phyloP scores from a whole-genome alignment of 1,140 invertebrate genomes.

The Scaptomyza pallida region DNA sequence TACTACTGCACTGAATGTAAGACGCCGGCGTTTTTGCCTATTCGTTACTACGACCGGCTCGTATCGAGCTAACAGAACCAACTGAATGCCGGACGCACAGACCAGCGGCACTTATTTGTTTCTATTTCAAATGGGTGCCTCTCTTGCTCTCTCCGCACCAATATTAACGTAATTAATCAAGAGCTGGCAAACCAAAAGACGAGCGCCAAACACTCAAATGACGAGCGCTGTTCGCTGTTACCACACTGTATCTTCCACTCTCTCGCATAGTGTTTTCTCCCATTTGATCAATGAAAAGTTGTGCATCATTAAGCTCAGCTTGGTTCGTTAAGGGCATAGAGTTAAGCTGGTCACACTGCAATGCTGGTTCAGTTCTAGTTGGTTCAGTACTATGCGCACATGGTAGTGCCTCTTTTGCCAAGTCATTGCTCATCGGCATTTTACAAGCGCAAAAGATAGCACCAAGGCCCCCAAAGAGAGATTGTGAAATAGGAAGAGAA shows the following conservation, averaged over 20 bases:
- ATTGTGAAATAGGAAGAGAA: background rate
- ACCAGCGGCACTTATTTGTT: conserved; percentile 65
- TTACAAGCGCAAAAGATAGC: conserved; percentile 29
- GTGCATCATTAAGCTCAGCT: background rate
- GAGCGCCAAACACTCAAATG: background rate
- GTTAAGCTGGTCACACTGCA: conserved; percentile 14
- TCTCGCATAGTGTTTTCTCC: background rate
- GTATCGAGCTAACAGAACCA: conserved; percentile 59
- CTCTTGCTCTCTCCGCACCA: conserved; percentile 3
- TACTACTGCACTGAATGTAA: conserved; percentile 22
- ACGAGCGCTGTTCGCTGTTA: background rate
- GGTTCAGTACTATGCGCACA: background rate
- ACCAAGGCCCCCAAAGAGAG: conserved; percentile 4
- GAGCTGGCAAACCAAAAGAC: conserved; percentile 6
- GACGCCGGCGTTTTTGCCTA: background rate
- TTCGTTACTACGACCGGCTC: conserved; percentile 48
- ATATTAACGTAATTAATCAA: conserved; percentile 13
- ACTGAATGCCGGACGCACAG: conserved; percentile 52
- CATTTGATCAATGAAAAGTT: conserved; percentile 27
- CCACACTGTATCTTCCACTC: background rate
- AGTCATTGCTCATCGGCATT: conserved; percentile 40
- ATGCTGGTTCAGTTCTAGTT: background rate
- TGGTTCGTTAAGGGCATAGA: no score
- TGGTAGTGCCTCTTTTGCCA: conserved; percentile 1
- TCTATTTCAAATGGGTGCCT: conserved; percentile 31